phyloP scores from a whole-genome alignment of 2,888 invertebrate species.

The Ferdinandea cuprea region DNA sequence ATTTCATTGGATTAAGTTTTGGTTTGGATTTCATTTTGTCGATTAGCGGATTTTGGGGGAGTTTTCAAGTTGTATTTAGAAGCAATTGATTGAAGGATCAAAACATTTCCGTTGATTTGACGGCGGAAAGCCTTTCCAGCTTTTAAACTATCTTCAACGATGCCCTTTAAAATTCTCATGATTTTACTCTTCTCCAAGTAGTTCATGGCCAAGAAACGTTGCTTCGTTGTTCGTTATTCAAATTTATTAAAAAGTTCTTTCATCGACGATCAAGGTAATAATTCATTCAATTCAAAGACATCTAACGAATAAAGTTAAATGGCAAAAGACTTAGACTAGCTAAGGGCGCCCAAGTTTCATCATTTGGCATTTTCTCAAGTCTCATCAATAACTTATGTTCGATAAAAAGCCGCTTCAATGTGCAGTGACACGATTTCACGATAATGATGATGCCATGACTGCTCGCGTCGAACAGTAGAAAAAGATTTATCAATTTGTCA shows the following conservation, averaged over 20 bases:
- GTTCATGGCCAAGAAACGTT: too few species aligned
- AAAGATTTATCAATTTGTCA: slow-evolving; percentile 59
- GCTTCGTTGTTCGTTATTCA: neutral
- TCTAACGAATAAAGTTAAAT: slow-evolving; percentile 17
- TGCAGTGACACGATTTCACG: slow-evolving; percentile 49
- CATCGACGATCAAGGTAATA: slow-evolving; percentile 7
- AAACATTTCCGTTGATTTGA: too few species aligned
- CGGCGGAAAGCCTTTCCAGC: too few species aligned
- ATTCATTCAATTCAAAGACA: neutral
- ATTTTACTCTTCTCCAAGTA: neutral
- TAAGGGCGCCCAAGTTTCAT: slow-evolving; percentile 32
- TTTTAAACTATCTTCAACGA: too few species aligned
- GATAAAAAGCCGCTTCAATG: slow-evolving; percentile 23
- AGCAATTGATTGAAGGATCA: too few species aligned
- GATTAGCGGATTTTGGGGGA: too few species aligned
- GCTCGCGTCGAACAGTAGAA: neutral
- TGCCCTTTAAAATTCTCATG: neutral
- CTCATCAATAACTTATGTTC: slow-evolving; percentile 41
- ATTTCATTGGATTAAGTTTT: neutral
- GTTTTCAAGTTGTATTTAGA: too few species aligned
- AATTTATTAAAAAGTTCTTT: neutral
- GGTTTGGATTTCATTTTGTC: neutral
- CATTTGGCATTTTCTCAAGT: neutral
- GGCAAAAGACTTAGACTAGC: slow-evolving; percentile 16
- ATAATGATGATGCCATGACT: slow-evolving; percentile 1